A percentile compares a stretch with the other conserved stretches of the same genome.
These are phyloP conservation scores for Clupea harengus DNA, from an alignment of 2,113 vertebrate genomes.

Conservation along the genomic window DNA sequence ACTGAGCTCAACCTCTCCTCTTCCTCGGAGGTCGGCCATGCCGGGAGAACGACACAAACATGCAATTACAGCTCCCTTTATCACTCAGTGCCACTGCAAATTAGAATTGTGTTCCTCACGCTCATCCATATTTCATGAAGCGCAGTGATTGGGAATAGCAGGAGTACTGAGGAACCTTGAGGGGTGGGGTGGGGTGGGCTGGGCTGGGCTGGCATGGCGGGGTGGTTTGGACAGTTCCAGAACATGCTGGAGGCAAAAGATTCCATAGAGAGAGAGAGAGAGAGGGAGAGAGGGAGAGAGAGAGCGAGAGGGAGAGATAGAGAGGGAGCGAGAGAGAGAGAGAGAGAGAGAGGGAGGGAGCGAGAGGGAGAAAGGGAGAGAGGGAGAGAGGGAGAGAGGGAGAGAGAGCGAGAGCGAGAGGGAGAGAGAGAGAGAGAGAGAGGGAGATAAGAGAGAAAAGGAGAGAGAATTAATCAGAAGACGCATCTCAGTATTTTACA, in stretches of 20 bases:
- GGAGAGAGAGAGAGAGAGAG: neutral
- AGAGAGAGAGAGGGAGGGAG: neutral
- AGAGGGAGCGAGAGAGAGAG: neutral
- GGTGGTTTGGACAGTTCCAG: neutral
- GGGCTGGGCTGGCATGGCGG: neutral
- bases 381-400: neutral
- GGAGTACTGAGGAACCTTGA: neutral
- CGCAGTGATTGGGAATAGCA: slow-evolving; percentile 8
- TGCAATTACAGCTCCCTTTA: slow-evolving; percentile 13
- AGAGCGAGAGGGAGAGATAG: neutral
- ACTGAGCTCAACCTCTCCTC: neutral
- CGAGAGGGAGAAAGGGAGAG: neutral
- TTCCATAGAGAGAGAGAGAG: neutral
- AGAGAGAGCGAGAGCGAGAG: neutral
- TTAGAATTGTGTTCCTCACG: slow-evolving; percentile 20
- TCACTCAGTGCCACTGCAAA: slow-evolving; percentile 17
- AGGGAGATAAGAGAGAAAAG: neutral
- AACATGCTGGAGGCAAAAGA: neutral
- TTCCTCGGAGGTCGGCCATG: neutral
- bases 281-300: neutral
- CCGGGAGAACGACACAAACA: neutral
- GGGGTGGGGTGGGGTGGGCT: neutral
- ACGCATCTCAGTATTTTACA: neutral
- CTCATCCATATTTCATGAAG: slow-evolving; percentile 37
- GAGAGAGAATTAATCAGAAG: neutral